phyloP scores from a whole-genome alignment of 2,113 vertebrate species.

The Leptocoma aspasia region DNA sequence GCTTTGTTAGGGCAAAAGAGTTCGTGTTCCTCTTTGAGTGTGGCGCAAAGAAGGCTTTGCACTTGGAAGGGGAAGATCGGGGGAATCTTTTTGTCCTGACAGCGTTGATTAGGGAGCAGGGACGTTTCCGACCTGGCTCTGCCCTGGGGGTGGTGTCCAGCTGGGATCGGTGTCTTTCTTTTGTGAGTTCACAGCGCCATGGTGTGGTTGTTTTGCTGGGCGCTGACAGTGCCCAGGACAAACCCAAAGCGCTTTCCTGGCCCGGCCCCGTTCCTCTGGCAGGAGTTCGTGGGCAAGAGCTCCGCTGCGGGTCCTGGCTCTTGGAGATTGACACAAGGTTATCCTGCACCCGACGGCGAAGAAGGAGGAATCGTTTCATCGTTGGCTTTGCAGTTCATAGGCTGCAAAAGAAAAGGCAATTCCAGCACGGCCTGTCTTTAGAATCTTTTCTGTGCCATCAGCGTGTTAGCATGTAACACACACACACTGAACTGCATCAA shows the following conservation, averaged over 20 bases:
- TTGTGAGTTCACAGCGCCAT: neutral
- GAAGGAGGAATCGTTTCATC: neutral
- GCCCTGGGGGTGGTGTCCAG: neutral
- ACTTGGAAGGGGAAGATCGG: too few relatives aligned
- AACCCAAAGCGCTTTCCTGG: neutral
- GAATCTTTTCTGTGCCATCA: neutral
- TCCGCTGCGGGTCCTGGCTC: neutral
- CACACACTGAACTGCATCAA: neutral
- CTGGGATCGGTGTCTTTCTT: neutral
- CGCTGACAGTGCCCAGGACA: neutral
- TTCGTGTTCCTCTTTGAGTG: neutral
- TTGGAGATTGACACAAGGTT: neutral
- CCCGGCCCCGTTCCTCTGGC: neutral
- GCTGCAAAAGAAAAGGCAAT: neutral
- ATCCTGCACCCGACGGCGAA: neutral
- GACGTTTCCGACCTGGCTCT: neutral
- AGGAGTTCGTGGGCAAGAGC: too few relatives aligned
- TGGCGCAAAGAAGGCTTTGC: neutral
- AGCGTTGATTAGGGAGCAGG: neutral
- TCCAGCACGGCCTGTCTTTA: neutral
- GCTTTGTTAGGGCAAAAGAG: neutral
- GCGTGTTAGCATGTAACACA: fast-evolving
- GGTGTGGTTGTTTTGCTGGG: neutral
- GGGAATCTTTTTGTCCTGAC: neutral
- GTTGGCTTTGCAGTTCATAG: neutral